These are phyloP conservation scores for Platycheirus rosarum DNA, from an alignment of 2,888 invertebrate genomes.

Conservation along the genomic window DNA sequence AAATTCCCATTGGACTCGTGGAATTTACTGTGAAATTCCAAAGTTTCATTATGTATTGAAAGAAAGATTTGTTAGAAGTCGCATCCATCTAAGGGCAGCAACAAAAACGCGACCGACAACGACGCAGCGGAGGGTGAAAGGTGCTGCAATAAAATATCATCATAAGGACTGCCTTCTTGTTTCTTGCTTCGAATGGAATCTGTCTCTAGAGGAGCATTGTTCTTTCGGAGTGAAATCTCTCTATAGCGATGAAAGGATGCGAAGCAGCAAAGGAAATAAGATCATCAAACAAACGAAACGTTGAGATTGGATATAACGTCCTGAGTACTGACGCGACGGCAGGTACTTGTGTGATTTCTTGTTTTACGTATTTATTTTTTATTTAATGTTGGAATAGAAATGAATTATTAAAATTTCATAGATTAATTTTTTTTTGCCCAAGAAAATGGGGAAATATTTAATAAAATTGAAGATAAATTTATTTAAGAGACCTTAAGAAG, in stretches of 20 bases:
- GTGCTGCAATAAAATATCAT: conserved; percentile 2
- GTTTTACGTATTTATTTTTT: conserved; percentile 21
- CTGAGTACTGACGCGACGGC: neutral
- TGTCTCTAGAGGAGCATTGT: conserved; percentile 27
- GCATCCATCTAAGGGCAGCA: neutral
- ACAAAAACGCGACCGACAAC: neutral
- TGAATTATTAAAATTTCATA: conserved; percentile 23
- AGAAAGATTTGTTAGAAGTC: conserved; percentile 15
- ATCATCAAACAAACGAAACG: conserved; percentile 43
- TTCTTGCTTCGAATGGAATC: neutral
- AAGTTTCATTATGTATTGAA: conserved; percentile 41
- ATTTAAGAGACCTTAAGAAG: neutral
- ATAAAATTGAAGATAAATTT: neutral
- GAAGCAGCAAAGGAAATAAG: conserved; percentile 35
- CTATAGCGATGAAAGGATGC: conserved; percentile 32
- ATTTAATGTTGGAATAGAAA: conserved; percentile 15
- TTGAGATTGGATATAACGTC: conserved; percentile 23
- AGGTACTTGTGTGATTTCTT: neutral
- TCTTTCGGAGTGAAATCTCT: conserved; percentile 25
- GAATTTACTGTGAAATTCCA: conserved; percentile 50
- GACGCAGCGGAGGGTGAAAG: neutral
- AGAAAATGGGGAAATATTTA: neutral
- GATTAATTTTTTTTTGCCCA: neutral
- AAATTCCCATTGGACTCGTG: conserved; percentile 30
- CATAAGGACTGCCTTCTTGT: neutral